Conservation (phyloP, 35 echinoderm and acorn worm species). For the Eucidaris tribuloides region DNA sequence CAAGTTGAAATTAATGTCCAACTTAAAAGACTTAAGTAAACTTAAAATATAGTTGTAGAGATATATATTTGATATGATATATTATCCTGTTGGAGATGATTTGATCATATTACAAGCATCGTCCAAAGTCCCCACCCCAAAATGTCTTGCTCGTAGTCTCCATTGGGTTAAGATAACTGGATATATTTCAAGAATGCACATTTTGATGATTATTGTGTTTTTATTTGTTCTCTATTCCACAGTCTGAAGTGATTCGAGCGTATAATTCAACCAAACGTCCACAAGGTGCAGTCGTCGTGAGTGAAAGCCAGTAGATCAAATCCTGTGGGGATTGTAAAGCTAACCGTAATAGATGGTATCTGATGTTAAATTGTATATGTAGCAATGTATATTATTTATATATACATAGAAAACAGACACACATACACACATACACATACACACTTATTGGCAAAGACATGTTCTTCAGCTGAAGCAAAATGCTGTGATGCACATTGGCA, state of each 20-base stretch:
- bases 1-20: too few species aligned
- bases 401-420: too few species aligned
- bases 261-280: conserved; percentile 88
- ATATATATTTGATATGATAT: background rate
- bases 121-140: background rate
- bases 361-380: too few species aligned
- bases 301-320: conserved; percentile 22
- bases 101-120: background rate
- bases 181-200: background rate
- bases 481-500: too few species aligned
- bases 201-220: background rate
- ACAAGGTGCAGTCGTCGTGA: conserved; percentile 52
- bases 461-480: too few species aligned
- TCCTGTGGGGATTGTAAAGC: too few species aligned
- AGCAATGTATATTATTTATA: too few species aligned
- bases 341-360: too few species aligned
- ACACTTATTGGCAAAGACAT: too few species aligned
- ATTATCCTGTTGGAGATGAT: background rate
- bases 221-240: background rate
- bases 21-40: too few species aligned
- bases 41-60: background rate
- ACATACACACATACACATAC: too few species aligned
- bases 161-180: background rate
- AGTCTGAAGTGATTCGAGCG: conserved; percentile 82
- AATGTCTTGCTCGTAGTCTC: background rate